Base-by-base conservation (phyloP, 2,888 invertebrate genomes). In the Nipponacmea schrenckii region DNA sequence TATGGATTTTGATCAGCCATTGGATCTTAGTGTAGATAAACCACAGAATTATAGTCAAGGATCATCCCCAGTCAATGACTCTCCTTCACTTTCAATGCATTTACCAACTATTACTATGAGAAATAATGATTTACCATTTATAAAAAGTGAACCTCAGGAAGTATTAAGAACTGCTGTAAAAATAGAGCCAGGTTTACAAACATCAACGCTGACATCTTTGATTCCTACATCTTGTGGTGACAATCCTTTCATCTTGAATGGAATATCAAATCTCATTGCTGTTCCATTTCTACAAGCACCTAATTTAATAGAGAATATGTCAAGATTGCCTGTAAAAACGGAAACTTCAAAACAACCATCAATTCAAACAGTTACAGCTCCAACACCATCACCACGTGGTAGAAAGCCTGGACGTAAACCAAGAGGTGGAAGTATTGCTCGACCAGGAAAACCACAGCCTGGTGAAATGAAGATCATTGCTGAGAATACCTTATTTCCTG, bases 401-500 rank as follows among this genome's bases (percentile, higher is more conserved):
- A 56, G 20, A 24, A 74, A 74, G 62, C 70, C 74, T 39, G 77
- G 77, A 3, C 71, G 77, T 12, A 73, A 74, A 5, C 69, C 72
- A 31, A 72, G 75, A 26, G 73, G 73, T 2, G 71, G 72, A 45
- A 44, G 71, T 26, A 63, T 50, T 66, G 70, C 65, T 31, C 73
- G 39, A 65, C 72, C 66, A 50, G 71, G 71, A 50, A 78, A 70
- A 46, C 64, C 65, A 67, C 72, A 67, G 69, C 68, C 73, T 1
- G 80, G 78, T 15, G 83, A 83, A 62, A 83, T 85, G 82, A 84
- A 82, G 71, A 74, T 85, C 0, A 77, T 85, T 24, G 81, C 83
- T 1, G 85, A 85, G 64, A 84, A 83, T 68, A 83, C 80, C 0
- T 75, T 80, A 1, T 81, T 80, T 63, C 83, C 83, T 5, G 85